Evolutionary conservation across 2,113 vertebrate genomes (phyloP).

Genomic region (Leptocoma aspasia): DNA sequence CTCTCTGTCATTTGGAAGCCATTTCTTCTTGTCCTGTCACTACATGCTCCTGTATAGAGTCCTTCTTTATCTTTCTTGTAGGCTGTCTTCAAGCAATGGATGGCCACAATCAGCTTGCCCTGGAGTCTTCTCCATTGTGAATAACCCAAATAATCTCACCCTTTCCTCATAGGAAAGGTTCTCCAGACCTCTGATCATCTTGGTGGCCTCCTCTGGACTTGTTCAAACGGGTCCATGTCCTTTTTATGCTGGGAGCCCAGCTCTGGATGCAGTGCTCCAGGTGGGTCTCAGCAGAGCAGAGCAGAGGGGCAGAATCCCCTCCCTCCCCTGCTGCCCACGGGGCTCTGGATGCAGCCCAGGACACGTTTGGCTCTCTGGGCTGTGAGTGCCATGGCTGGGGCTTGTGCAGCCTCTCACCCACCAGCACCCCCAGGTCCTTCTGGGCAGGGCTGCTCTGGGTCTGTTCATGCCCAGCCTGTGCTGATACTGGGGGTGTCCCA

Average conservation of each 20-base stretch:
- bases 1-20: not conserved
- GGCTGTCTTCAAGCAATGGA: not conserved
- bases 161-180: not conserved
- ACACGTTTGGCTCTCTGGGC: not conserved
- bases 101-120: not conserved
- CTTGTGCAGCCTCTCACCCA: not conserved
- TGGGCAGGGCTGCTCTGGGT: not conserved
- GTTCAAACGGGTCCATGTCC: not conserved
- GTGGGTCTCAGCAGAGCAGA: not conserved
- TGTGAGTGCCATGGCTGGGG: not conserved
- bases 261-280: not conserved
- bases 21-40: not conserved
- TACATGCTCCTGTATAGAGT: not conserved
- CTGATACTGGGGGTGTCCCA: accelerated
- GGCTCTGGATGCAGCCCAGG: not conserved
- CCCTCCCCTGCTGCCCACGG: not conserved
- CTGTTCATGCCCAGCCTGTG: not conserved
- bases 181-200: not conserved
- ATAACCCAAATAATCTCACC: not conserved
- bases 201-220: not conserved
- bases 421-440: not conserved
- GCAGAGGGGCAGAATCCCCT: not conserved
- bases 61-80: not conserved
- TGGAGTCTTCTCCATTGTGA: not conserved
- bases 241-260: not conserved